Evolutionary conservation across 37 sponge, comb jelly and placozoan species (phyloP).

Genomic region (Halichondria panicea): DNA sequence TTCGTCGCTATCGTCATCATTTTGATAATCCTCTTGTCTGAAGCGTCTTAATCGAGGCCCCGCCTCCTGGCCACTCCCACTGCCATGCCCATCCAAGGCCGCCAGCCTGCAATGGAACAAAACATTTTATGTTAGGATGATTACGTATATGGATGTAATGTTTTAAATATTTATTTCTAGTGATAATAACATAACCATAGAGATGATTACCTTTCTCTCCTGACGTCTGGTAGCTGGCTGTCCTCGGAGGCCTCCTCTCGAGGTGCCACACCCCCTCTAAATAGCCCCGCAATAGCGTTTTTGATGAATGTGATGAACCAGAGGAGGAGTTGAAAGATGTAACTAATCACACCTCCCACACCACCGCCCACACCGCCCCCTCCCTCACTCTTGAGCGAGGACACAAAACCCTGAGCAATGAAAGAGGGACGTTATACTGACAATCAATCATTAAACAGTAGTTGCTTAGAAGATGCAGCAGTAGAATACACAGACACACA

Average conservation of each 20-base stretch:
- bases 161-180: too few species aligned
- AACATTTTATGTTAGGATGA: too few species aligned
- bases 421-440: background rate
- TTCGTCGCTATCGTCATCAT: slow-evolving; percentile 42
- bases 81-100: too few species aligned
- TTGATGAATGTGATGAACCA: slow-evolving; percentile 25
- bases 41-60: slow-evolving; percentile 13
- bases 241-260: too few species aligned
- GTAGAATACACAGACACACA: slow-evolving; percentile 16
- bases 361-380: slow-evolving; percentile 16
- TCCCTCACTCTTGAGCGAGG: too few species aligned
- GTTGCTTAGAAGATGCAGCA: slow-evolving; percentile 7
- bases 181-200: too few species aligned
- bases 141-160: too few species aligned
- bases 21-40: slow-evolving; percentile 34
- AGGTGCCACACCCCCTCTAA: too few species aligned
- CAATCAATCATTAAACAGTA: background rate
- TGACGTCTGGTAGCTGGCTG: too few species aligned
- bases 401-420: background rate
- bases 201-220: too few species aligned
- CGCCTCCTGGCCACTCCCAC: background rate
- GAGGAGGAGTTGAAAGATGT: slow-evolving; percentile 32
- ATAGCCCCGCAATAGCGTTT: slow-evolving; percentile 41
- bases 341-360: slow-evolving; percentile 3
- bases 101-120: too few species aligned